Conservation (phyloP, 2,888 invertebrate genomes). For the Sthenelais limicola region DNA sequence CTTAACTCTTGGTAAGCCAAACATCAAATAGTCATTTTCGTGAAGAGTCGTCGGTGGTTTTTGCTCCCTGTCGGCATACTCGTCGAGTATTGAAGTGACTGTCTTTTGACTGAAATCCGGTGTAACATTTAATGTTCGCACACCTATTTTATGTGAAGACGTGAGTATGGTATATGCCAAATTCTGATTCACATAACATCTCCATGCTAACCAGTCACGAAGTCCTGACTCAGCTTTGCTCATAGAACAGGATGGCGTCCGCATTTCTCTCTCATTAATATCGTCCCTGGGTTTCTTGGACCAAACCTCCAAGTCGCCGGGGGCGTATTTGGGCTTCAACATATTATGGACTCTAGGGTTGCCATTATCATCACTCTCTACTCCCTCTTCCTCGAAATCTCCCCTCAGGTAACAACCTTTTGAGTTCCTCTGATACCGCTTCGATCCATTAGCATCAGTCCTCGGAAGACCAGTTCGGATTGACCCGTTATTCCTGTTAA, state of each 20-base stretch:
- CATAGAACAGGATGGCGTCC: background rate
- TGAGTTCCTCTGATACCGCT: conserved; percentile 15
- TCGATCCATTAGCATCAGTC: no score
- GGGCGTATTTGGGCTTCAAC: conserved; percentile 23
- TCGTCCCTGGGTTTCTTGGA: conserved; percentile 8
- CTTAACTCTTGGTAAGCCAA: conserved; percentile 13
- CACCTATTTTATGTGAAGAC: no score
- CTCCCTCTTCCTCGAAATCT: no score
- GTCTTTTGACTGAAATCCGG: conserved; percentile 6
- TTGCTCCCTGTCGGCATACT: conserved; percentile 12
- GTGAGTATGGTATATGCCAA: background rate
- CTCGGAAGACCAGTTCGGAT: background rate
- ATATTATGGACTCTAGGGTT: no score
- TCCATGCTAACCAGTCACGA: conserved; percentile 20
- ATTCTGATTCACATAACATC: conserved; percentile 19
- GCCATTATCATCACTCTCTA: no score
- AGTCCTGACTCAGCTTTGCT: background rate
- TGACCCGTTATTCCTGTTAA: background rate
- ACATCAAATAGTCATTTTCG: conserved; percentile 31
- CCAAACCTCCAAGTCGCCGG: conserved; percentile 25
- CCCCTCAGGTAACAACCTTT: no score
- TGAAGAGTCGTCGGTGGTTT: conserved; percentile 26
- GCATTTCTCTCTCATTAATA: background rate
- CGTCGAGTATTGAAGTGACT: background rate
- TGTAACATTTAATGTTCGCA: conserved; percentile 5